These are phyloP conservation scores for Hyphantria cunea DNA, from an alignment of 1,140 invertebrate genomes.

Conservation along the genomic window DNA sequence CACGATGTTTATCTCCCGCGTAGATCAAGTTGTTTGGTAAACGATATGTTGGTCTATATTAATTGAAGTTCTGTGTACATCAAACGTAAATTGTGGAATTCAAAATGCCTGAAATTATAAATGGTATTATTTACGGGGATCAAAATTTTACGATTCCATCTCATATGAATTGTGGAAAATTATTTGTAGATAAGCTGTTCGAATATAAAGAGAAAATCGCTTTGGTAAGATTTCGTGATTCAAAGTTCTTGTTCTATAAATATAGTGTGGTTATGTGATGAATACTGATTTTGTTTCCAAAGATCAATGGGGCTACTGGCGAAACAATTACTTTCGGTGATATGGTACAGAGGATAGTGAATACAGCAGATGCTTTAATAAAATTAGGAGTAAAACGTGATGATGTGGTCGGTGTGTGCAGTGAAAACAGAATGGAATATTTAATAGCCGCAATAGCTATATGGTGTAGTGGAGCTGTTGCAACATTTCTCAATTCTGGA, in stretches of 20 bases:
- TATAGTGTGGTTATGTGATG: background rate
- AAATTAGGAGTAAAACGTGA: slow-evolving; percentile 54
- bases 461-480: slow-evolving; percentile 64
- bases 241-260: background rate
- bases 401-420: slow-evolving; percentile 73
- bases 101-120: background rate
- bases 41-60: too few species aligned
- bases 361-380: slow-evolving; percentile 44
- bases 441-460: slow-evolving; percentile 58
- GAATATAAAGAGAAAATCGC: slow-evolving; percentile 43
- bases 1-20: too few species aligned
- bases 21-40: too few species aligned
- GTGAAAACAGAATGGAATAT: slow-evolving; percentile 78
- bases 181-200: slow-evolving; percentile 43
- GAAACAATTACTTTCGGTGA: slow-evolving; percentile 48
- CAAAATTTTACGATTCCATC: slow-evolving; percentile 44
- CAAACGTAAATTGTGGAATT: too few species aligned
- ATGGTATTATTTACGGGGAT: slow-evolving; percentile 40
- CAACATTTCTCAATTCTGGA: slow-evolving; percentile 69
- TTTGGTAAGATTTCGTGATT: slow-evolving; percentile 46
- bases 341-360: slow-evolving; percentile 48
- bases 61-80: too few species aligned
- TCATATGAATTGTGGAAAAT: slow-evolving; percentile 55
- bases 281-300: slow-evolving; percentile 7
- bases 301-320: slow-evolving; percentile 53